Conservation (phyloP, 2,797 vertebrate species). For the Leuciscus waleckii region DNA sequence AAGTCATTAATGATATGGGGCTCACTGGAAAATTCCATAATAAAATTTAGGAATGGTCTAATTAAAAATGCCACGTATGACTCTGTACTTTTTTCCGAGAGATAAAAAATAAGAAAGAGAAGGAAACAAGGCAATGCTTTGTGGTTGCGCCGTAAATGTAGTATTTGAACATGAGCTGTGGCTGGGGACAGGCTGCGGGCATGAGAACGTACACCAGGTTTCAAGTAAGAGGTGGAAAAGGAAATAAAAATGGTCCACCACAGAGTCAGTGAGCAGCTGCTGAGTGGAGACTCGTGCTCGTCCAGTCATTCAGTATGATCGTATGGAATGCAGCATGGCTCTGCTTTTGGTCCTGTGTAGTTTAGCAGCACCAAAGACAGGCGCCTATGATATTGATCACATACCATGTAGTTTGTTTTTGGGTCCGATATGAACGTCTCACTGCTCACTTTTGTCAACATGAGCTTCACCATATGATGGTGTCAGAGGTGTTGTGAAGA, state of each 20-base stretch:
- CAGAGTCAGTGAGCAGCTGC: conserved; percentile 49
- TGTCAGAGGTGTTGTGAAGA: not conserved
- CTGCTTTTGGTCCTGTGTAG: conserved; percentile 32
- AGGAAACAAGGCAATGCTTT: conserved; percentile 34
- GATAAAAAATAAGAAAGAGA: conserved; percentile 15
- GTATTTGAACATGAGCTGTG: conserved; percentile 39
- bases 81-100: conserved; percentile 8
- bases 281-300: conserved; percentile 39
- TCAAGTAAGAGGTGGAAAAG: conserved; percentile 37
- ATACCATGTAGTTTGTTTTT: not conserved
- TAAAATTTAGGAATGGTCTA: conserved; percentile 37
- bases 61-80: conserved; percentile 44
- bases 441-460: not conserved
- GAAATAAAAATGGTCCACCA: conserved; percentile 31
- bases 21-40: conserved; percentile 38
- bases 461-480: not conserved
- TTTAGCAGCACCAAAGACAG: conserved; percentile 34
- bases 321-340: conserved; percentile 47
- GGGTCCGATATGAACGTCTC: not conserved
- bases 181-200: conserved; percentile 38
- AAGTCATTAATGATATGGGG: conserved; percentile 43
- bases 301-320: conserved; percentile 50
- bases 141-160: conserved; percentile 46
- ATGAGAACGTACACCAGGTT: conserved; percentile 45
- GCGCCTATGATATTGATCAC: conserved; percentile 8